Percentiles rank a stretch among this genome's conserved stretches.
Conservation (phyloP, 2,888 invertebrate genomes). For the Andrena bicolor region DNA sequence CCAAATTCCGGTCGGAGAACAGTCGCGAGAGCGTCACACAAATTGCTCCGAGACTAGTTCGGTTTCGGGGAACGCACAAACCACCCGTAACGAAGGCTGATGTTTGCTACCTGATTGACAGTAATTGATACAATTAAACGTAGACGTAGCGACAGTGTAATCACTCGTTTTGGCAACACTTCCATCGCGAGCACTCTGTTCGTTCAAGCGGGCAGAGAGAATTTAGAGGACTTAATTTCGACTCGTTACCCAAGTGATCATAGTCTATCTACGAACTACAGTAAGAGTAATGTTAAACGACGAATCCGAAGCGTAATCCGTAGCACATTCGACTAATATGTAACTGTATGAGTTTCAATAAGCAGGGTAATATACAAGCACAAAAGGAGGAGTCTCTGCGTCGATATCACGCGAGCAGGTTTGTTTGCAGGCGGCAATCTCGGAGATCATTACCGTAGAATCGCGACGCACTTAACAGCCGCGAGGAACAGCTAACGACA, state of each 20-base stretch:
- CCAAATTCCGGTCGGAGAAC: not conserved
- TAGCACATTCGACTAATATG: constrained; percentile 16
- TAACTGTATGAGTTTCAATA: constrained; percentile 28
- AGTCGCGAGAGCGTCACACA: not conserved
- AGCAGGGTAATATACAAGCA: constrained; percentile 54
- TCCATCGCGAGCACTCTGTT: constrained; percentile 1
- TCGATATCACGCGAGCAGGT: constrained; percentile 6
- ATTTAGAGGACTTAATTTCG: constrained; percentile 24
- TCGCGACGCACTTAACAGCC: not conserved
- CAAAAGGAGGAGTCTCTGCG: constrained; percentile 23
- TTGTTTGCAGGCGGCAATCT: not conserved
- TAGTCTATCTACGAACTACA: constrained; percentile 39
- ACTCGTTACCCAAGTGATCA: constrained; percentile 40
- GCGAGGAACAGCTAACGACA: constrained; percentile 2
- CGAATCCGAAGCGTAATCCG: constrained; percentile 23
- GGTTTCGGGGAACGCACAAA: constrained; percentile 22
- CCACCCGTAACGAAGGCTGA: constrained; percentile 27
- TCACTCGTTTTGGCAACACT: constrained; percentile 15
- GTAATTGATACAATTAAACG: constrained; percentile 23
- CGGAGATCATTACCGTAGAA: not conserved
- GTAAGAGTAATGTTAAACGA: constrained; percentile 22
- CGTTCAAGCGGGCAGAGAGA: constrained; percentile 15
- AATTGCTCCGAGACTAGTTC: no score
- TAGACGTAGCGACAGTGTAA: constrained; percentile 42
- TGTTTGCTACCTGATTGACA: constrained; percentile 42